Conservation (phyloP, 2,888 invertebrate species). For the Diarsia dahlii region DNA sequence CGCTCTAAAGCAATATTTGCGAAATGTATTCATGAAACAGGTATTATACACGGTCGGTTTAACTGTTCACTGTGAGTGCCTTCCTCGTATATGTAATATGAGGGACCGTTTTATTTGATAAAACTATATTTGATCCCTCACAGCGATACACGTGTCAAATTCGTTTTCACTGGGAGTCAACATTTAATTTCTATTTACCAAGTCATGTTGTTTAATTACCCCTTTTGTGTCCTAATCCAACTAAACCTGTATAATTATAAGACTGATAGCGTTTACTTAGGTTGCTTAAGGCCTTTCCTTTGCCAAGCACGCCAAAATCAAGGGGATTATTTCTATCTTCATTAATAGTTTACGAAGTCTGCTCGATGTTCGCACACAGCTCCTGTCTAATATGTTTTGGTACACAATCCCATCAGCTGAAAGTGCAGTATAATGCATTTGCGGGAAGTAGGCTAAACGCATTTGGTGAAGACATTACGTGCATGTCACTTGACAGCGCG, state of each 20-base stretch:
- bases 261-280: not conserved
- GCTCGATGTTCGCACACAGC: not conserved
- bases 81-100: conserved; percentile 11
- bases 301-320: not conserved
- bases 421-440: conserved; percentile 39
- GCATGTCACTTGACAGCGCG: conserved; percentile 36
- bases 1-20: conserved; percentile 55
- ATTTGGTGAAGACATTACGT: conserved; percentile 53
- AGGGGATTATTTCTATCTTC: not conserved
- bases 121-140: conserved; percentile 17
- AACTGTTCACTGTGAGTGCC: conserved; percentile 22
- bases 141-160: not conserved
- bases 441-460: conserved; percentile 46
- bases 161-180: not conserved
- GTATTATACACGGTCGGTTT: conserved; percentile 37
- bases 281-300: not conserved
- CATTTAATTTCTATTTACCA: conserved; percentile 13
- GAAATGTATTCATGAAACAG: conserved; percentile 51
- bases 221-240: not conserved
- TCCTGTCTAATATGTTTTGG: not conserved
- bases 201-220: conserved; percentile 1
- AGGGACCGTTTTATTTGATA: conserved; percentile 31
- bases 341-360: not conserved
- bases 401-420: conserved; percentile 23
- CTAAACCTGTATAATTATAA: not conserved